A percentile compares a stretch with the other conserved stretches of the same genome.
Evolutionary conservation across 1,140 invertebrate genomes (phyloP).

Genomic region (Sycobia sp.): DNA sequence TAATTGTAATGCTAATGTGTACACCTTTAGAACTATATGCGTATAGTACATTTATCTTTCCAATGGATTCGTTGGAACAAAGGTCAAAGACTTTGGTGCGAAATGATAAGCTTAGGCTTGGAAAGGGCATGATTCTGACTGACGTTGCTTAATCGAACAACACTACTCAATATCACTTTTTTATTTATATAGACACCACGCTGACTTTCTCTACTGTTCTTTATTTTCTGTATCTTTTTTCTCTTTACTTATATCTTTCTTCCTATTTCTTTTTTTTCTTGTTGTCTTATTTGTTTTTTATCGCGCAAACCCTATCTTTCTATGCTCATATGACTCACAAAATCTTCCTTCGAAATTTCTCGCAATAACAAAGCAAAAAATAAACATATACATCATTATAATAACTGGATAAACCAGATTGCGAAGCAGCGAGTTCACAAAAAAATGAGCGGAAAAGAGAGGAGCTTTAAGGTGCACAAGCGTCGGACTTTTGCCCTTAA

Average conservation of each 20-base stretch:
- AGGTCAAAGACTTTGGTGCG: conserved; percentile 35
- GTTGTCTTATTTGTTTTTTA: neutral
- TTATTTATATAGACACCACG: conserved; percentile 14
- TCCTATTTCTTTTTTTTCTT: neutral
- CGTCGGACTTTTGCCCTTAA: conserved; percentile 1
- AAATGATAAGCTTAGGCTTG: conserved; percentile 31
- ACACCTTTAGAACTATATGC: conserved; percentile 35
- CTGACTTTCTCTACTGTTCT: neutral
- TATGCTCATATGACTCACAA: neutral
- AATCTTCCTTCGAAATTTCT: neutral
- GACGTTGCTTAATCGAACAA: conserved; percentile 27
- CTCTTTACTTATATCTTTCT: neutral
- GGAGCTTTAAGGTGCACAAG: conserved; percentile 1
- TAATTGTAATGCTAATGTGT: conserved; percentile 36
- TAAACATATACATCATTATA: conserved; percentile 6
- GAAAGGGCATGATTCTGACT: conserved; percentile 31
- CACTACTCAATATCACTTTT: conserved; percentile 30
- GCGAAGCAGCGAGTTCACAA: conserved; percentile 9
- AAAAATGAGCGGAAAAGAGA: conserved; percentile 15
- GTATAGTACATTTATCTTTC: conserved; percentile 35
- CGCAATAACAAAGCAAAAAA: conserved; percentile 22
- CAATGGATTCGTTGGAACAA: conserved; percentile 22
- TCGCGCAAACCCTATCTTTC: neutral
- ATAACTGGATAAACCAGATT: conserved; percentile 4
- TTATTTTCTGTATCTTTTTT: neutral